Conservation (phyloP, 2,113 vertebrate genomes). For the Pachycephala philippinensis region DNA sequence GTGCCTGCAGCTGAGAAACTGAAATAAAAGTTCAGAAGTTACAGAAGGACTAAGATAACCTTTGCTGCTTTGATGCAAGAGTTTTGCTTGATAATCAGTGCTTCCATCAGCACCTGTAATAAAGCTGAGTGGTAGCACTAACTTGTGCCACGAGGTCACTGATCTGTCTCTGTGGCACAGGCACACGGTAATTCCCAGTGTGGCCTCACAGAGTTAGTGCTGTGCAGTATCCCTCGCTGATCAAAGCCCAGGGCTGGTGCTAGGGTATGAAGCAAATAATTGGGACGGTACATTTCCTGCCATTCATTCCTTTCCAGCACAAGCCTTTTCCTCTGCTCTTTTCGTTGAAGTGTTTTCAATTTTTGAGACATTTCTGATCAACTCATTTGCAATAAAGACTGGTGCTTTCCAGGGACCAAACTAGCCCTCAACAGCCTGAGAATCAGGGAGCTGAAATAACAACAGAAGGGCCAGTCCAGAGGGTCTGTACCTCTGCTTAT, state of each 20-base stretch:
- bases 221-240: neutral
- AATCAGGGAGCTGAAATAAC: neutral
- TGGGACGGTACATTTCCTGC: neutral
- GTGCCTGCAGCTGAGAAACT: neutral
- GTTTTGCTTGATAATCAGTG: neutral
- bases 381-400: neutral
- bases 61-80: neutral
- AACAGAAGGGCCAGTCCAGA: neutral
- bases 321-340: neutral
- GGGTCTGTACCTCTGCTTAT: neutral
- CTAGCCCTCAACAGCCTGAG: neutral
- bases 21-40: neutral
- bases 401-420: neutral
- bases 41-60: neutral
- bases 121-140: neutral
- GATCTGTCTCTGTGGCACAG: neutral
- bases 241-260: neutral
- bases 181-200: neutral
- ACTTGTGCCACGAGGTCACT: neutral
- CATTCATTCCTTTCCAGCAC: neutral
- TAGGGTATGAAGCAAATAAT: neutral
- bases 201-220: neutral
- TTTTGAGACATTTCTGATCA: neutral
- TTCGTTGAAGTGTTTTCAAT: neutral
- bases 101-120: neutral